These are phyloP conservation scores for Eospalax fontanierii DNA, from an alignment of 2,797 vertebrate species.

Conservation along the genomic window DNA sequence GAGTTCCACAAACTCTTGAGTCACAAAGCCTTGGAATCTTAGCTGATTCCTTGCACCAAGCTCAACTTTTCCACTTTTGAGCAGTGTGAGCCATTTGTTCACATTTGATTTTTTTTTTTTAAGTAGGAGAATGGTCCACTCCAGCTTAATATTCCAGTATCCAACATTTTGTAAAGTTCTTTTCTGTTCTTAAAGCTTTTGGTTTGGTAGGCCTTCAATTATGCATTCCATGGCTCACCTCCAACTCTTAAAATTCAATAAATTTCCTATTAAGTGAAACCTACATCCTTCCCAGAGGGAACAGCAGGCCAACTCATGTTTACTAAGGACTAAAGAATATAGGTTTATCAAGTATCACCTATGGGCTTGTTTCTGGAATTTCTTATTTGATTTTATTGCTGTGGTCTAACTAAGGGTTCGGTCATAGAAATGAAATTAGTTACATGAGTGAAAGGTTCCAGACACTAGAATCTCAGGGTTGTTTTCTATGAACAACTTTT, in stretches of 20 bases:
- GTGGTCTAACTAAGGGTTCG: not conserved
- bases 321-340: conserved; percentile 47
- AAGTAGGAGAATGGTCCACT: not conserved
- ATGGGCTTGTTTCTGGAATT: conserved; percentile 48
- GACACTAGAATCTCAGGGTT: not conserved
- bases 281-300: not conserved
- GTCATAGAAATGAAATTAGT: not conserved
- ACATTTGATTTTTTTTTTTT: not conserved
- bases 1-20: conserved; percentile 1
- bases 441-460: conserved; percentile 42
- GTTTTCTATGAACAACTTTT: conserved; percentile 29
- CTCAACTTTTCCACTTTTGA: conserved; percentile 4
- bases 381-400: conserved; percentile 62
- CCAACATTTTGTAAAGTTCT: not conserved
- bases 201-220: not conserved
- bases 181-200: conserved; percentile 44
- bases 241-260: conserved; percentile 61
- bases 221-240: not conserved
- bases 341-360: conserved; percentile 47
- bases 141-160: not conserved
- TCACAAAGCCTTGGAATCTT: conserved; percentile 58
- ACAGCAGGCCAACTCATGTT: not conserved
- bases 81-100: not conserved
- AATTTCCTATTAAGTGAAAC: conserved; percentile 44
- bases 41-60: not conserved